Evolutionary conservation across 2,113 vertebrate genomes (phyloP).

Genomic region (Mormyrus lacerda): DNA sequence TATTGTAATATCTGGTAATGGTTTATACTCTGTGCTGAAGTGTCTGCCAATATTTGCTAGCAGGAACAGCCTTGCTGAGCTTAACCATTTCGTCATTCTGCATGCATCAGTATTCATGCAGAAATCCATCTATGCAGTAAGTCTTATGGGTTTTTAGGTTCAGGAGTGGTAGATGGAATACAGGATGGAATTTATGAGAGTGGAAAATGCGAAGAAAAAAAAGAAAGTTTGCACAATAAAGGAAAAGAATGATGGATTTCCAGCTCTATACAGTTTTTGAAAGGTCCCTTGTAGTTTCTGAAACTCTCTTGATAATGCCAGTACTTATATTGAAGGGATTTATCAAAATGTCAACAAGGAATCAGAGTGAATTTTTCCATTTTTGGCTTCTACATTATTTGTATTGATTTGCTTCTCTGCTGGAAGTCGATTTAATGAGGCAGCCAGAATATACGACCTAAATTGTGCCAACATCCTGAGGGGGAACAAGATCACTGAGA

Average conservation of each 20-base stretch:
- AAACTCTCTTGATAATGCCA: not conserved
- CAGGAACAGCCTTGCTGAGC: not conserved
- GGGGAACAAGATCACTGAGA: not conserved
- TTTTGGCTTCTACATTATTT: not conserved
- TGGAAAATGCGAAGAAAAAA: not conserved
- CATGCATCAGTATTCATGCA: not conserved
- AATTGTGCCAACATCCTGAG: not conserved
- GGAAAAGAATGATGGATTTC: not conserved
- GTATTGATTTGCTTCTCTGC: not conserved
- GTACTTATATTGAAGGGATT: not conserved
- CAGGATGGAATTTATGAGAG: not conserved
- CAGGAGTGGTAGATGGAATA: not conserved
- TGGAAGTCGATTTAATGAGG: not conserved
- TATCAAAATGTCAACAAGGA: constrained; percentile 1
- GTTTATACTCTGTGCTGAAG: not conserved
- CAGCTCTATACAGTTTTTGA: not conserved
- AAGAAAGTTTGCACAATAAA: not conserved
- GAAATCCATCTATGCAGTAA: not conserved
- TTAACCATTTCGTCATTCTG: not conserved
- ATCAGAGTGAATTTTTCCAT: not conserved
- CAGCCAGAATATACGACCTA: not conserved
- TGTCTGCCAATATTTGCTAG: not conserved
- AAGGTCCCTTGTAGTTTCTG: not conserved
- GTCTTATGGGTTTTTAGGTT: not conserved
- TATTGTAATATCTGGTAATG: not conserved